Evolutionary conservation across 2,113 vertebrate genomes (phyloP), one percentile per base, ranked within the genome.

Genomic region (Scortum barcoo): DNA sequence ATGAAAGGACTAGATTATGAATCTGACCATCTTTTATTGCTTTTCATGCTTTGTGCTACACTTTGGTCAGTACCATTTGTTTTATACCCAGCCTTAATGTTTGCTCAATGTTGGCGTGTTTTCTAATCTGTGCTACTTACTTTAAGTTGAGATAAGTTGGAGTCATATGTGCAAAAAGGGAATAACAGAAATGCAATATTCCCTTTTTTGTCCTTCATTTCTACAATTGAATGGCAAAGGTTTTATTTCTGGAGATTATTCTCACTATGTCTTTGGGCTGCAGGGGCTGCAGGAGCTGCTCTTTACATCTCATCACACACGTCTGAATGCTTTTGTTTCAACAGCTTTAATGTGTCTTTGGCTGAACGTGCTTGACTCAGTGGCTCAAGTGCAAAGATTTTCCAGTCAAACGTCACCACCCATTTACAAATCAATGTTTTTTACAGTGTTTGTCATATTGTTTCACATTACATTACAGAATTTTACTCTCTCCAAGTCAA

Each of bases 331-430:
- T 61, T 33, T 46, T 66, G 12, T 51, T 56, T 53, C 7, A 38
- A 36, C 58, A 16, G 44, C 42, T 74, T 60, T 17, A 3, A 1
- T 28, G 14, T 24, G 11, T 33, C 3, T 51, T 71, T 51, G 62
- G 50, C 26, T 48, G 58, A 65, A 48, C 42, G 20, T 61, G 50
- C 24, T 51, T 53, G 26, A 16, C 63, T 58, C 26, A 2, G 42
- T 61, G 42, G 61, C 50, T 62, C 42, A 3, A 30, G 26, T 38
- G 22, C 36, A 72, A 86, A 67, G 13, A 16, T 36, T 26, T 46
- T 33, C 5, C 26, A 22, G 7, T 28, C 17, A 50, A n/a, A 50
- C 42, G 13, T 40, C 2, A 24, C 58, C 42, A 58, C 11, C 7
- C 20, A 51, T 57, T 62, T 75, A 53, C 13, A 61, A 44, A 50